These are phyloP conservation scores for Pangasius macronema DNA, from an alignment of 2,797 vertebrate genomes.

Conservation along the genomic window DNA sequence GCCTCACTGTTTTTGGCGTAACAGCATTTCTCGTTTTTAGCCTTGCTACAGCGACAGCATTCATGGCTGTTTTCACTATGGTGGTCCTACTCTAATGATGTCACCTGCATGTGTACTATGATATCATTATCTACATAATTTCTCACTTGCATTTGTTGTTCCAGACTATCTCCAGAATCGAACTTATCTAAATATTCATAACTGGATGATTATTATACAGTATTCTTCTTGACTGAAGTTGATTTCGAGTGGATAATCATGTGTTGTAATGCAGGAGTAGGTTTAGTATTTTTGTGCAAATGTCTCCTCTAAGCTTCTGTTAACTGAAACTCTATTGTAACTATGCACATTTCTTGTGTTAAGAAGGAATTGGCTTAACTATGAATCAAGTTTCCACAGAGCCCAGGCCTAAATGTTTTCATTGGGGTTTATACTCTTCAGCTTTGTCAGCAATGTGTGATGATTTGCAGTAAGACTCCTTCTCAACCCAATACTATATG, in stretches of 20 bases:
- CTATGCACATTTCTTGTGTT: background rate
- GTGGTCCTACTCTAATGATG: background rate
- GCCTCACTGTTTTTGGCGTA: background rate
- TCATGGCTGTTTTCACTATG: background rate
- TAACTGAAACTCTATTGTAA: background rate
- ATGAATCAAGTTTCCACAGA: constrained; percentile 1
- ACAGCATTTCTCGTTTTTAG: background rate
- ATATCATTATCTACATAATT: background rate
- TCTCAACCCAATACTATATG: constrained; percentile 17
- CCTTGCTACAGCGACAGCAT: background rate
- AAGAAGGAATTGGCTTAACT: background rate
- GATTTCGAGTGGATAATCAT: background rate
- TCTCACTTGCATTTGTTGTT: background rate
- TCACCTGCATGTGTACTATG: background rate
- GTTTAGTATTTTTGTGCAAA: background rate
- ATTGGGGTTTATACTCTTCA: constrained; percentile 29
- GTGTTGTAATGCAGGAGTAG: background rate
- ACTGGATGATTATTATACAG: background rate
- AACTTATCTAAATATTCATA: background rate
- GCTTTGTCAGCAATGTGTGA: constrained; percentile 4
- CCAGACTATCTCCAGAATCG: background rate
- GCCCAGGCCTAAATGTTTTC: constrained; percentile 34
- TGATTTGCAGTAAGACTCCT: constrained; percentile 33
- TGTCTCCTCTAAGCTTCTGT: background rate
- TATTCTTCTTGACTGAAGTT: background rate